A percentile compares a stretch with the other conserved stretches of the same genome.
Conservation (phyloP, 2,797 vertebrate genomes). For the Diceros bicornis region DNA sequence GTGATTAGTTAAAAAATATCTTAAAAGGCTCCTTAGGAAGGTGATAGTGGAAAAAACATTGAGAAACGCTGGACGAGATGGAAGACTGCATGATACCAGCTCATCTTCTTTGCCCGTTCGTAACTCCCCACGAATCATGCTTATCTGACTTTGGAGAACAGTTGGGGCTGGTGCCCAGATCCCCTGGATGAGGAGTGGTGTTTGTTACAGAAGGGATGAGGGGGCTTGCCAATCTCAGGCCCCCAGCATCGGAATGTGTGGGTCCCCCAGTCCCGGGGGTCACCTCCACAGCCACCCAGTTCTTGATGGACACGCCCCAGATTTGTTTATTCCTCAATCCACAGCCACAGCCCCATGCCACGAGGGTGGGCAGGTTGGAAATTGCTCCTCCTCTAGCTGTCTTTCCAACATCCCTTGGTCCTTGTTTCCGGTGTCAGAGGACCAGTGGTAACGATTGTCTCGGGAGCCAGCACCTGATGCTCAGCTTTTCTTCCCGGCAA, state of each 20-base stretch:
- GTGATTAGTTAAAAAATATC: neutral
- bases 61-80: neutral
- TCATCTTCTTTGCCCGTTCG: neutral
- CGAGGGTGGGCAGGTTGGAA: neutral
- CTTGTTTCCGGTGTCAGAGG: neutral
- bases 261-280: too few species aligned
- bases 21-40: neutral
- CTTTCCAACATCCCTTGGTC: neutral
- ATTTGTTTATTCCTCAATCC: neutral
- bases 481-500: neutral
- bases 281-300: rapidly evolving
- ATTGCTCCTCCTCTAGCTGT: neutral
- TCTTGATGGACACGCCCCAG: neutral
- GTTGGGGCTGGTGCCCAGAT: too few species aligned
- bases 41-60: neutral
- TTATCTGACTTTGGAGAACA: neutral
- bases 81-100: neutral
- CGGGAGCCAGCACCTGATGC: neutral
- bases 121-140: neutral
- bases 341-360: neutral
- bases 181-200: neutral
- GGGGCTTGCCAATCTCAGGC: too few species aligned
- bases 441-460: neutral
- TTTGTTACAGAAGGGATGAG: neutral
- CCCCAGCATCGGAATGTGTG: rapidly evolving